These are phyloP conservation scores for Trichoplusia ni DNA, from an alignment of 1,140 invertebrate species.

Conservation along the genomic window DNA sequence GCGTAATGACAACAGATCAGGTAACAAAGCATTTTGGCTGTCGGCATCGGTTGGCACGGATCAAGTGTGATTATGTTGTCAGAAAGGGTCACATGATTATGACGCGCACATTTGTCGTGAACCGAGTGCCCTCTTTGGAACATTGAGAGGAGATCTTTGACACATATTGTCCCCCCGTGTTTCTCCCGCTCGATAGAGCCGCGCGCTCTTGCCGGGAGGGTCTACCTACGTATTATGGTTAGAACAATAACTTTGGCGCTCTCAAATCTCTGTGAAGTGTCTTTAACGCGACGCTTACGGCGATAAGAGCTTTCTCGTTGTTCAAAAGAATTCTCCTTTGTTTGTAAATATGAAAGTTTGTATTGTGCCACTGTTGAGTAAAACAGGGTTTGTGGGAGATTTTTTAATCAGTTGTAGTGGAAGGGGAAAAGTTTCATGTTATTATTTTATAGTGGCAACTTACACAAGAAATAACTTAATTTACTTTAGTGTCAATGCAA, in stretches of 20 bases:
- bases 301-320: constrained; percentile 71
- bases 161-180: constrained; percentile 23
- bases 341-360: constrained; percentile 68
- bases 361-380: constrained; percentile 55
- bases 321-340: constrained; percentile 70
- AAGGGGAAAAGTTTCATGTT: background rate
- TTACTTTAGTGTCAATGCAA: no score
- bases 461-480: no score
- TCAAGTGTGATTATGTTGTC: constrained; percentile 44
- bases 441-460: background rate
- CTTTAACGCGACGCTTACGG: constrained; percentile 66
- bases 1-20: constrained; percentile 31
- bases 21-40: constrained; percentile 43
- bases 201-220: constrained; percentile 34
- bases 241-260: constrained; percentile 53
- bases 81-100: constrained; percentile 53
- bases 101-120: constrained; percentile 53
- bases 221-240: constrained; percentile 49
- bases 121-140: constrained; percentile 49
- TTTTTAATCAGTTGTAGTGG: background rate
- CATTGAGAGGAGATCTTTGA: constrained; percentile 47
- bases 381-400: constrained; percentile 28
- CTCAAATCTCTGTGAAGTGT: constrained; percentile 73
- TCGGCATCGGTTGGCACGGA: constrained; percentile 52
- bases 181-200: constrained; percentile 23